These are phyloP conservation scores for Flexamia atlantica DNA, from an alignment of 2,888 invertebrate species.

Conservation along the genomic window DNA sequence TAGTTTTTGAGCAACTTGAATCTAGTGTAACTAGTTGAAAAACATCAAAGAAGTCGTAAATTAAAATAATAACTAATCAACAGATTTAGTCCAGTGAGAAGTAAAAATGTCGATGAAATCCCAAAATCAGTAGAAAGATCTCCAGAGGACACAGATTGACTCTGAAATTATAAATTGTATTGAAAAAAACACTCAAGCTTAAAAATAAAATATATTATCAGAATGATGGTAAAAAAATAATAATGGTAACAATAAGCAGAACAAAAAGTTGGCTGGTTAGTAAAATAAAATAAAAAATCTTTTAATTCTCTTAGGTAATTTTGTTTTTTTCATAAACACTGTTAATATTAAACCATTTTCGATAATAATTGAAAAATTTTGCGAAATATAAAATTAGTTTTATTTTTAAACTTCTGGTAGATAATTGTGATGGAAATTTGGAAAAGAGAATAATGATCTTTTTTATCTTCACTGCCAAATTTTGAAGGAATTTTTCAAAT, in stretches of 20 bases:
- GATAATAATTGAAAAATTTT: too few relatives aligned
- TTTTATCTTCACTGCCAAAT: too few relatives aligned
- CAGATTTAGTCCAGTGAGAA: conserved; percentile 23
- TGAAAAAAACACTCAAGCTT: neutral
- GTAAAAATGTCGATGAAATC: conserved; percentile 29
- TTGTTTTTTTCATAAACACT: too few relatives aligned
- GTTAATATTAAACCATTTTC: too few relatives aligned
- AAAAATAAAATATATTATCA: neutral
- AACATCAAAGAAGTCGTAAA: neutral
- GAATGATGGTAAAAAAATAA: neutral
- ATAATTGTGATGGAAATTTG: too few relatives aligned
- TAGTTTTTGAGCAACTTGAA: conserved; percentile 13
- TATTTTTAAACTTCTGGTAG: too few relatives aligned
- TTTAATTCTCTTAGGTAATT: too few relatives aligned
- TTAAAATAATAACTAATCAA: conserved; percentile 52
- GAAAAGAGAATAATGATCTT: too few relatives aligned
- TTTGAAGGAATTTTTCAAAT: too few relatives aligned
- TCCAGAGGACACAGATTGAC: conserved; percentile 25
- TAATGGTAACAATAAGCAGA: neutral
- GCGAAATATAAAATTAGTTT: too few relatives aligned
- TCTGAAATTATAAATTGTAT: conserved; percentile 49
- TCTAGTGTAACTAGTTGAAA: neutral
- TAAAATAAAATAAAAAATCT: too few relatives aligned
- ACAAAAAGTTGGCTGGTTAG: neutral
- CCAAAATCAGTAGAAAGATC: conserved; percentile 27